Percentiles rank a stretch among this genome's conserved stretches.
Conservation (phyloP, 2,888 invertebrate genomes). For the Neuroscelio doddi region DNA sequence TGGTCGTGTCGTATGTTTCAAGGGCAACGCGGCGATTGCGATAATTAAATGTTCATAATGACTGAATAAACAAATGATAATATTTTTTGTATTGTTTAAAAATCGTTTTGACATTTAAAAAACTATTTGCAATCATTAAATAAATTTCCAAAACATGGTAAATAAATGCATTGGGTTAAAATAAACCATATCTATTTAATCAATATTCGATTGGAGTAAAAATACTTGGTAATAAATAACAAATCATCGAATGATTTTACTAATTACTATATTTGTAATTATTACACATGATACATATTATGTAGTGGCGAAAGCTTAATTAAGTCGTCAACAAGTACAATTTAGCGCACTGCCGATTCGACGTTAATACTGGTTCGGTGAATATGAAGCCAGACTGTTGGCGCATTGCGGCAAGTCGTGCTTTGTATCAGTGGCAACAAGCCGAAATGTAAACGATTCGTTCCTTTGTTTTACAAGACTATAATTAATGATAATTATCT, state of each 20-base stretch:
- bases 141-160: no score
- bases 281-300: neutral
- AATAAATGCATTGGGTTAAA: no score
- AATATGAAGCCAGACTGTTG: constrained; percentile 16
- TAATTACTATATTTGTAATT: no score
- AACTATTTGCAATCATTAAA: no score
- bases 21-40: constrained; percentile 16
- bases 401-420: constrained; percentile 38
- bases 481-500: constrained; percentile 30
- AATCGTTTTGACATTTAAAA: no score
- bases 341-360: constrained; percentile 12
- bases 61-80: no score
- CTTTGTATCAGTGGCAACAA: constrained; percentile 21
- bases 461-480: constrained; percentile 28
- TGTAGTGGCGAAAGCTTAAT: constrained; percentile 8
- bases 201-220: no score
- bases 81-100: no score
- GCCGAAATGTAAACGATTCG: constrained; percentile 18
- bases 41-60: neutral
- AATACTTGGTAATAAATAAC: no score
- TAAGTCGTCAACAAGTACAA: constrained; percentile 21
- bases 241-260: no score
- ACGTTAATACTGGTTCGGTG: constrained; percentile 13
- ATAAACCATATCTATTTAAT: no score
- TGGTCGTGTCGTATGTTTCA: constrained; percentile 25